A percentile compares a stretch with the other conserved stretches of the same genome.
Evolutionary conservation across 2,888 invertebrate species (phyloP).

Genomic region (Hecatera dysodea): DNA sequence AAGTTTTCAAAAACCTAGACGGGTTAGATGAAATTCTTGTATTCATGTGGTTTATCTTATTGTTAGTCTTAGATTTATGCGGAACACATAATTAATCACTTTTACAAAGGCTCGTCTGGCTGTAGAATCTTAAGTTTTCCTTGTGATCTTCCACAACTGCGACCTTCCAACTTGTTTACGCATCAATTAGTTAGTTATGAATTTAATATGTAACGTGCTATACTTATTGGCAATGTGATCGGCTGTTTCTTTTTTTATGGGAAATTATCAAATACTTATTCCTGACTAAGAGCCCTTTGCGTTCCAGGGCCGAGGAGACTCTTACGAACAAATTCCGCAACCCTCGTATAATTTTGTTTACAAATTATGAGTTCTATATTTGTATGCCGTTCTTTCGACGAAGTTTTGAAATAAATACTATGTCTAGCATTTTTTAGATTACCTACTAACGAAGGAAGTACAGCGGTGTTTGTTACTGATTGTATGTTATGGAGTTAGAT

Average conservation of each 20-base stretch:
- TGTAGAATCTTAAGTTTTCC: constrained; percentile 4
- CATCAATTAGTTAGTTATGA: background rate
- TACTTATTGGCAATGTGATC: background rate
- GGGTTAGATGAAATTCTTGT: background rate
- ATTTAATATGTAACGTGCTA: background rate
- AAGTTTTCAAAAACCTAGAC: no score
- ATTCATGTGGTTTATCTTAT: constrained; percentile 27
- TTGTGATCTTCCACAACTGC: background rate
- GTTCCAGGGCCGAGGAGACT: no score
- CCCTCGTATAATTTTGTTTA: background rate
- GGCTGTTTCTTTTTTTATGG: background rate
- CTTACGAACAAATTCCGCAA: no score
- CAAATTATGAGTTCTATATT: background rate
- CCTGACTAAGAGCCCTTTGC: no score
- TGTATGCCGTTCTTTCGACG: background rate
- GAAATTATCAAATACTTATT: no score
- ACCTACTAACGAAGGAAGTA: no score
- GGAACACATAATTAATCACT: constrained; percentile 19
- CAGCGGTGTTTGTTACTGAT: background rate
- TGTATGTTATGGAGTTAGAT: no score
- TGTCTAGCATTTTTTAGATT: no score
- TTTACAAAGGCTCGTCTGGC: background rate
- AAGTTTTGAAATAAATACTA: background rate
- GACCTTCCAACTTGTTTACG: background rate
- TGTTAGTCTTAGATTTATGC: constrained; percentile 19